phyloP scores from a whole-genome alignment of 2,888 invertebrate genomes.

The Halictus ligatus region DNA sequence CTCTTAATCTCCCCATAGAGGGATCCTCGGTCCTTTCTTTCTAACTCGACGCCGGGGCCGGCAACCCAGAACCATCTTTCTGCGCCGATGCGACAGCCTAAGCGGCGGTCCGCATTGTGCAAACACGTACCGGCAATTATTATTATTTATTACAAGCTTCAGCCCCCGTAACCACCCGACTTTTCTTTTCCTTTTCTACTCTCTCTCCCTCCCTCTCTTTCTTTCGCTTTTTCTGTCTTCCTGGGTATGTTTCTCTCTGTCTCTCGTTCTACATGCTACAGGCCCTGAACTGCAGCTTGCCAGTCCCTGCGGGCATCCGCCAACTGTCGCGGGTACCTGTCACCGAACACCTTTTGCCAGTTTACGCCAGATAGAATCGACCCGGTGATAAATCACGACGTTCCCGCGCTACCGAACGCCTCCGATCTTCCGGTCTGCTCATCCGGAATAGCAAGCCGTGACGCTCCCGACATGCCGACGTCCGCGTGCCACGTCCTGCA shows the following conservation, averaged over 20 bases:
- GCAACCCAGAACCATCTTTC: slow-evolving; percentile 27
- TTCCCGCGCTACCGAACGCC: slow-evolving; percentile 17
- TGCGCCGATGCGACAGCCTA: slow-evolving; percentile 66
- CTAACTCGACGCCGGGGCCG: slow-evolving; percentile 16
- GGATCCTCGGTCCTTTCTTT: slow-evolving; percentile 38
- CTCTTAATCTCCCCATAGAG: slow-evolving; percentile 66
- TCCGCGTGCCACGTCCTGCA: neutral
- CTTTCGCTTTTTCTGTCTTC: too few species aligned
- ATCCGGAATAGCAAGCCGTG: neutral
- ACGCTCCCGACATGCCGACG: neutral
- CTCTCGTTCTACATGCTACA: slow-evolving; percentile 42
- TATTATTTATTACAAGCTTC: slow-evolving; percentile 82
- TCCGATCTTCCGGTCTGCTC: slow-evolving; percentile 20
- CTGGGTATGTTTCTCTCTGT: neutral
- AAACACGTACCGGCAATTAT: slow-evolving; percentile 83
- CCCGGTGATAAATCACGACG: slow-evolving; percentile 58
- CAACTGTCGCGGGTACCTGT: slow-evolving; percentile 72
- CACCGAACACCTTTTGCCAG: slow-evolving; percentile 60
- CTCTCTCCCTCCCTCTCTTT: neutral
- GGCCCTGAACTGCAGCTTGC: slow-evolving; percentile 27
- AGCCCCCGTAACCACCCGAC: slow-evolving; percentile 69
- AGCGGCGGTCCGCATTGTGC: slow-evolving; percentile 80
- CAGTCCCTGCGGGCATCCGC: slow-evolving; percentile 63
- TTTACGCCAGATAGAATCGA: slow-evolving; percentile 63
- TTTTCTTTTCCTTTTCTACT: slow-evolving; percentile 66